Evolutionary conservation across 2,888 invertebrate species (phyloP).

Genomic region (Andrena minutula): DNA sequence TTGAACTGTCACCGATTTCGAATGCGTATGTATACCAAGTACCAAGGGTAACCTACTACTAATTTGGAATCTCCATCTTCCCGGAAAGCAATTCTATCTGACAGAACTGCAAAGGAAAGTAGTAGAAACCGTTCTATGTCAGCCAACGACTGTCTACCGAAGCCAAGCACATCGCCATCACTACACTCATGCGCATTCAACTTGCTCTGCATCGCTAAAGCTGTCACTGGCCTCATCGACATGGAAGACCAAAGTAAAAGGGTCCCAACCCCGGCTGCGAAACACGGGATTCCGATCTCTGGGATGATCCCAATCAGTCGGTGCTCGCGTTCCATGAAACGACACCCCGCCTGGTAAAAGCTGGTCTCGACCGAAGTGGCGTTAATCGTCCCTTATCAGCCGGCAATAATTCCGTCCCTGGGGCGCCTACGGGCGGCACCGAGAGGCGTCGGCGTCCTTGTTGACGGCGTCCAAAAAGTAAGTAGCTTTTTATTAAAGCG

Average conservation of each 20-base stretch:
- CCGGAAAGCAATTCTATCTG: too few species aligned
- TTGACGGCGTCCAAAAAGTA: conserved; percentile 67
- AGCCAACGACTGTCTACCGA: too few species aligned
- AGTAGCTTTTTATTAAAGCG: conserved; percentile 79
- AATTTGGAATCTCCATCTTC: too few species aligned
- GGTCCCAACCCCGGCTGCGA: not conserved
- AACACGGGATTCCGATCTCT: conserved; percentile 16
- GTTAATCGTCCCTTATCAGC: conserved; percentile 48
- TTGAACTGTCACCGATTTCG: too few species aligned
- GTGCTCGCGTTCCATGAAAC: conserved; percentile 12
- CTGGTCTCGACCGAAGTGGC: not conserved
- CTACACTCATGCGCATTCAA: not conserved
- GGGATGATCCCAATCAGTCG: not conserved
- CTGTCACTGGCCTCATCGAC: too few species aligned
- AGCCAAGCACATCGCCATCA: too few species aligned
- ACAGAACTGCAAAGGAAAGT: too few species aligned
- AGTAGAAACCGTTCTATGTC: too few species aligned
- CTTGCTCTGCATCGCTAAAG: not conserved
- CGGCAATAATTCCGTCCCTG: conserved; percentile 54
- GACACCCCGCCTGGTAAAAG: not conserved
- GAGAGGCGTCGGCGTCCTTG: conserved; percentile 51
- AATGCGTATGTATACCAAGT: too few species aligned
- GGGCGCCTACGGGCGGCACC: conserved; percentile 28
- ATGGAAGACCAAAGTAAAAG: too few species aligned
- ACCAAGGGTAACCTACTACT: too few species aligned